Evolutionary conservation across 2,797 vertebrate genomes (phyloP), one percentile per base, ranked within the genome.

Genomic region (Centroberyx gerrardi): DNA sequence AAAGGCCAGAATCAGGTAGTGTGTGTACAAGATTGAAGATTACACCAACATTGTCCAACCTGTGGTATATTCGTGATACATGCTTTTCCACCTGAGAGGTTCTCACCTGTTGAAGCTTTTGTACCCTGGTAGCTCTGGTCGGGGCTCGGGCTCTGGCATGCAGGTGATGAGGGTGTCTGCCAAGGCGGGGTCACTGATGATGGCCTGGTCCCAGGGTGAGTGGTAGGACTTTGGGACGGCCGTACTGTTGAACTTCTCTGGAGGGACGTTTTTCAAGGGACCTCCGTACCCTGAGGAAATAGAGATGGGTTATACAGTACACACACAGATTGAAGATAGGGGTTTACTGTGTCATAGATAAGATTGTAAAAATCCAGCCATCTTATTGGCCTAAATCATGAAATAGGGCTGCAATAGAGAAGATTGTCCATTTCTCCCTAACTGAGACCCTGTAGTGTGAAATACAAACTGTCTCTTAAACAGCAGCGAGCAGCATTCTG

Each of bases 31-130:
- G 42, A 42, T 12, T 42, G 40, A 42, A 10, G 40, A 10, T 42
- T 12, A 42, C 40, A 42, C 10, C 10, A 12, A 12, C 4, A 15
- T 15, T 44, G 14, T 44, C 13, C 42, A 44, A 4, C 42, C 42
- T 0, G 13, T 14, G 42, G 3, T 14, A 48, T 59, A 52, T 38
- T 10, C 62, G 13, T 22, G 3, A 44, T 62, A n/a, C 36, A 40
- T 40, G 13, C 17, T 52, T 3, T 51, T 54, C 33, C 42, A 36
- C 0, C 46, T 49, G 28, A 62, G 28, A 36, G 18, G 4, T 42
- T 46, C 62, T 94, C 96, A 99, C 98, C 98, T 98, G 95, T 99
- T 99, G 90, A 99, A 99, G 88, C 97, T 98, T 82, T 96, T 97
- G 90, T 96, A 99, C 54, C 96, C 94, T 0, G 96, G 96, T n/a